Conservation (phyloP, 2,888 invertebrate species). For the Cyclophora punctaria region DNA sequence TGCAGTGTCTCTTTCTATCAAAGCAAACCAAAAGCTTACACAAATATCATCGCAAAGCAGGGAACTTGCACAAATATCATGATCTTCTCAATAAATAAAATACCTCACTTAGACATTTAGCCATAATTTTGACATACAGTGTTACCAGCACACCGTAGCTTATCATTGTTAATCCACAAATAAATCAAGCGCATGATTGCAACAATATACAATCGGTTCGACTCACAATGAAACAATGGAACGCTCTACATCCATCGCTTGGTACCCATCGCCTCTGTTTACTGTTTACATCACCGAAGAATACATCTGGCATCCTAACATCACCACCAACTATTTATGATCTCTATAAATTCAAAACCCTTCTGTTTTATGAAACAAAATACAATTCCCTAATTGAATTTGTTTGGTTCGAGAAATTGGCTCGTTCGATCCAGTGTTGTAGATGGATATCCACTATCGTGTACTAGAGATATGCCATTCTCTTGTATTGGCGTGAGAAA, state of each 20-base stretch:
- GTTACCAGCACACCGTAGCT: too few species aligned
- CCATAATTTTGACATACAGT: too few species aligned
- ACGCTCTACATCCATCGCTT: too few species aligned
- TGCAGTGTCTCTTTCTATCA: too few species aligned
- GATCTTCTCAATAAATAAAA: too few species aligned
- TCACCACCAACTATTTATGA: conserved; percentile 45
- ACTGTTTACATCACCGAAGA: conserved; percentile 11
- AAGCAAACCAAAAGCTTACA: too few species aligned
- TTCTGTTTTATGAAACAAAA: conserved; percentile 51
- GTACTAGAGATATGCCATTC: too few species aligned
- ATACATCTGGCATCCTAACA: conserved; percentile 53
- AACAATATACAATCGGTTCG: too few species aligned
- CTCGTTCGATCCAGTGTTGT: conserved; percentile 48
- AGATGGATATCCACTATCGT: background rate
- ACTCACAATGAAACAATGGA: too few species aligned
- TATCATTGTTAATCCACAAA: background rate
- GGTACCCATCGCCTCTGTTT: conserved; percentile 20
- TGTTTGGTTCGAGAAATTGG: conserved; percentile 67
- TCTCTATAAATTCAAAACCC: conserved; percentile 49
- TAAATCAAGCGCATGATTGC: conserved; percentile 1
- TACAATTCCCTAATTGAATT: conserved; percentile 69
- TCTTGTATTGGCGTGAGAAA: conserved; percentile 52
- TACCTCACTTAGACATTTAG: too few species aligned
- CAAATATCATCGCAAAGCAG: too few species aligned
- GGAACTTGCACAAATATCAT: too few species aligned